A percentile compares a stretch with the other conserved stretches of the same genome.
phyloP scores from a whole-genome alignment of 2,797 vertebrate genomes.

The Arnoldichthys spilopterus region DNA sequence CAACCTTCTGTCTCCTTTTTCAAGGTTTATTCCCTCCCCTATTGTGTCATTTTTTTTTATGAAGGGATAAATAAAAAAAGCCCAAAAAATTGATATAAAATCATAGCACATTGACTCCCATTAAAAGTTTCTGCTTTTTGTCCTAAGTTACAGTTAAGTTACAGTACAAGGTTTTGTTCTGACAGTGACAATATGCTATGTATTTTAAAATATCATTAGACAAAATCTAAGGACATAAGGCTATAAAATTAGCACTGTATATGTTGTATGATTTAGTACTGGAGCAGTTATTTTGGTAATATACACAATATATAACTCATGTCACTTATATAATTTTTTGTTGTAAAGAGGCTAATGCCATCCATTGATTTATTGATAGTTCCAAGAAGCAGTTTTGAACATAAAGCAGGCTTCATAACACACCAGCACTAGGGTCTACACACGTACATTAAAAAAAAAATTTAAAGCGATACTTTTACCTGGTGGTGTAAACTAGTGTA shows the following conservation, averaged over 20 bases:
- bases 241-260: neutral
- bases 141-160: no score
- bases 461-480: neutral
- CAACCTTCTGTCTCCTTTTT: no score
- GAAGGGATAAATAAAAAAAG: no score
- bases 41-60: no score
- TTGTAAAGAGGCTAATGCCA: neutral
- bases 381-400: constrained; percentile 5
- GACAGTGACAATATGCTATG: no score
- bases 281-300: neutral
- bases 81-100: no score
- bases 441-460: neutral
- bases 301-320: neutral
- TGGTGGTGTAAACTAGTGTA: neutral
- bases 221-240: neutral
- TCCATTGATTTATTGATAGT: constrained; percentile 22
- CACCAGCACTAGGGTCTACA: neutral
- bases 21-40: no score
- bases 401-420: constrained; percentile 3
- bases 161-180: no score
- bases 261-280: neutral
- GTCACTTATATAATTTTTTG: constrained; percentile 22
- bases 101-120: no score
- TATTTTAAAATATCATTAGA: no score
- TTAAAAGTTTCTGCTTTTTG: no score